Conservation (phyloP, 2,113 vertebrate species). For the Sarotherodon lohbergeri region DNA sequence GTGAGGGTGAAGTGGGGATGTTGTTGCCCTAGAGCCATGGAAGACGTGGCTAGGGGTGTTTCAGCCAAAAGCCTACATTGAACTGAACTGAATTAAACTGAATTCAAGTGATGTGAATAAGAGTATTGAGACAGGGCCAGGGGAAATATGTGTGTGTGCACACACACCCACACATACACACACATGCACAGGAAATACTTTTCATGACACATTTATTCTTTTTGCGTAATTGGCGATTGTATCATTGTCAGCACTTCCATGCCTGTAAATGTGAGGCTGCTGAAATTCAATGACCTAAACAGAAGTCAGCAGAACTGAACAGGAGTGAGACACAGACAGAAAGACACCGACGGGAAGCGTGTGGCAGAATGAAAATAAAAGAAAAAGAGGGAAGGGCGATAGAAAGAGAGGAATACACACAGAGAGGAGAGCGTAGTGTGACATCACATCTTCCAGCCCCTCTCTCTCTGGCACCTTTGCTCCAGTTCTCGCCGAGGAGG, state of each 20-base stretch:
- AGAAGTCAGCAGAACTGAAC: not conserved
- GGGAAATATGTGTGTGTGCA: not conserved
- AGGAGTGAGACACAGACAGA: not conserved
- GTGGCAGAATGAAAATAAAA: not conserved
- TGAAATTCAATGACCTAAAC: not conserved
- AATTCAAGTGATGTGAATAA: not conserved
- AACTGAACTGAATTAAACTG: not conserved
- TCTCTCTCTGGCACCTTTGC: slow-evolving; percentile 28
- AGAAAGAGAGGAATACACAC: not conserved
- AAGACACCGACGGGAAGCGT: not conserved
- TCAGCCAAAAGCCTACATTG: not conserved
- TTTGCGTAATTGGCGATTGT: not conserved
- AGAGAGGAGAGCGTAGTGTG: slow-evolving; percentile 11
- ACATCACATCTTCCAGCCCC: slow-evolving; percentile 46
- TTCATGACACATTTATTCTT: not conserved
- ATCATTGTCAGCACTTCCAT: not conserved
- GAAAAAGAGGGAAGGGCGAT: not conserved
- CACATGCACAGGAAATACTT: slow-evolving; percentile 1
- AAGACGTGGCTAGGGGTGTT: not conserved
- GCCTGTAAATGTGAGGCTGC: not conserved
- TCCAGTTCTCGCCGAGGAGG: slow-evolving; percentile 41
- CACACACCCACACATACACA: not conserved
- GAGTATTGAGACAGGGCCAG: not conserved
- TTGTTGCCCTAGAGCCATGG: not conserved
- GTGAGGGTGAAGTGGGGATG: not conserved